These are phyloP conservation scores for Luperina testacea DNA, from an alignment of 2,888 invertebrate species.

Conservation along the genomic window DNA sequence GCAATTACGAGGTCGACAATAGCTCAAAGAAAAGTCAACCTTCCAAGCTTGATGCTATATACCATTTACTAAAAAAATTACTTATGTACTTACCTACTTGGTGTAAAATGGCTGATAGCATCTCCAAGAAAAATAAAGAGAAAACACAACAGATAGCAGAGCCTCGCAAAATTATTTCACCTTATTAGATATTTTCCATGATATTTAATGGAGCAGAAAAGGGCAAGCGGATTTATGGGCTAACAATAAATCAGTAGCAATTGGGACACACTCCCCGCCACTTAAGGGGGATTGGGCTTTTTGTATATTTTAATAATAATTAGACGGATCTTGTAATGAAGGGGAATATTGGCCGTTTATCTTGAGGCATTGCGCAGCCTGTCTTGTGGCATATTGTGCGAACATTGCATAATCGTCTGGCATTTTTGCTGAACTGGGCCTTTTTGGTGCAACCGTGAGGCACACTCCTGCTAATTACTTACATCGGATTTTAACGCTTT, in stretches of 20 bases:
- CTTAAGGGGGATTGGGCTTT: conserved; percentile 70
- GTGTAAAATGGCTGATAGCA: background rate
- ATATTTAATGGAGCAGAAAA: conserved; percentile 78
- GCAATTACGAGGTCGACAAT: too few species aligned
- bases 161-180: conserved; percentile 71
- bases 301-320: conserved; percentile 71
- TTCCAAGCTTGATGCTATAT: too few species aligned
- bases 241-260: conserved; percentile 75
- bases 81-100: background rate
- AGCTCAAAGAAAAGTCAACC: too few species aligned
- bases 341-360: conserved; percentile 39
- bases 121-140: conserved; percentile 35
- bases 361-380: background rate
- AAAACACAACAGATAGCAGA: conserved; percentile 55
- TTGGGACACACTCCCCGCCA: conserved; percentile 72
- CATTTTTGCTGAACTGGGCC: too few species aligned
- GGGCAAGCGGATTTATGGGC: conserved; percentile 77
- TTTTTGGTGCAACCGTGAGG: too few species aligned
- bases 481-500: too few species aligned
- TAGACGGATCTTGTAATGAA: conserved; percentile 49
- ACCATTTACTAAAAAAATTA: too few species aligned
- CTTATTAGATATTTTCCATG: conserved; percentile 81
- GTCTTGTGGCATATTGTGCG: background rate
- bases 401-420: background rate
- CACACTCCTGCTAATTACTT: too few species aligned